Evolutionary conservation across 2,797 vertebrate genomes (phyloP).

Genomic region (Tapirus indicus): DNA sequence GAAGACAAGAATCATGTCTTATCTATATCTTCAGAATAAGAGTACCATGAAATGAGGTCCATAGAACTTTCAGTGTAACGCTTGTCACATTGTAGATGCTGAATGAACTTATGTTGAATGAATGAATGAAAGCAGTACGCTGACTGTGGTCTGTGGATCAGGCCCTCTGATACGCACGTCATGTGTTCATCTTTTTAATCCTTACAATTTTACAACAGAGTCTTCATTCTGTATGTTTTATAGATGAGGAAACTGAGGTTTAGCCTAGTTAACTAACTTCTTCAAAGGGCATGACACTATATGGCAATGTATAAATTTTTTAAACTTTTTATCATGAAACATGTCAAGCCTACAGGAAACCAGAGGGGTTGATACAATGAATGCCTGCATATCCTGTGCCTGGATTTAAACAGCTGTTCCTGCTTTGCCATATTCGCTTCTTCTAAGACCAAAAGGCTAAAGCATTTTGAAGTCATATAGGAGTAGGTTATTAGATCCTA

Average conservation of each 20-base stretch:
- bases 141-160: fast-evolving
- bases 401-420: fast-evolving
- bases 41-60: fast-evolving
- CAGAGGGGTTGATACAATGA: fast-evolving
- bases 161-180: fast-evolving
- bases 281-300: neutral
- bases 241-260: neutral
- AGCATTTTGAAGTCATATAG: neutral
- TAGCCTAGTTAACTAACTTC: neutral
- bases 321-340: neutral
- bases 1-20: neutral
- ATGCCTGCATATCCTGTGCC: too few species aligned
- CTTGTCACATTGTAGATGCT: fast-evolving
- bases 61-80: fast-evolving
- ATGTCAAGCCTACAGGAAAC: neutral
- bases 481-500: neutral
- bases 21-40: fast-evolving
- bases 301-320: neutral
- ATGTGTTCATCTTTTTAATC: fast-evolving
- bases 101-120: neutral
- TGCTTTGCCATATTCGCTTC: fast-evolving
- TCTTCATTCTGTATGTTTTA: neutral
- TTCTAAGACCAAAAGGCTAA: neutral
- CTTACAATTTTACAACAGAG: fast-evolving
- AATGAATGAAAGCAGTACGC: fast-evolving